These are phyloP conservation scores for Epinotia ramella DNA, from an alignment of 2,888 invertebrate species.

Conservation along the genomic window DNA sequence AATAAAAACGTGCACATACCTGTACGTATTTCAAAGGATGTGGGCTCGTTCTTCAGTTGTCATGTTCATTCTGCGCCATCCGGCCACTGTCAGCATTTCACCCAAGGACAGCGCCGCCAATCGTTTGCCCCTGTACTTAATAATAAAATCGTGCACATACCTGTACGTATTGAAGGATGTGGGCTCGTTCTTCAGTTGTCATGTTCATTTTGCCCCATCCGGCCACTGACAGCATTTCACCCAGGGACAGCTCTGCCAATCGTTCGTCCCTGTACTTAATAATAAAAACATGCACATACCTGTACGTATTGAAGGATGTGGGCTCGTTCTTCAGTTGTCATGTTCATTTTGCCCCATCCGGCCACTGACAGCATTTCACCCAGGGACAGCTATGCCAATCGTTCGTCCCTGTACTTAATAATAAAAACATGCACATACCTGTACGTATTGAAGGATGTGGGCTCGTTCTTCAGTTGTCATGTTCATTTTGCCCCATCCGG, in stretches of 20 bases:
- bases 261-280: constrained; percentile 56
- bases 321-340: constrained; percentile 59
- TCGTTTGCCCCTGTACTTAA: neutral
- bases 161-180: constrained; percentile 72
- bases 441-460: constrained; percentile 72
- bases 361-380: neutral
- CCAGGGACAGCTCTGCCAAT: constrained; percentile 61
- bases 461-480: constrained; percentile 54
- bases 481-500: constrained; percentile 83
- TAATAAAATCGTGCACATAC: constrained; percentile 52
- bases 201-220: constrained; percentile 83
- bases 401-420: neutral
- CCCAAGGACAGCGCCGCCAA: neutral
- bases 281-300: neutral
- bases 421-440: constrained; percentile 56
- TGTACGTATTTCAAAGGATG: constrained; percentile 77
- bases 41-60: constrained; percentile 65
- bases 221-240: constrained; percentile 81
- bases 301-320: constrained; percentile 7
- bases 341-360: neutral
- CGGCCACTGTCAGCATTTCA: neutral
- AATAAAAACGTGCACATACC: too few relatives aligned
- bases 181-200: constrained; percentile 46
- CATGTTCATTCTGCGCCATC: neutral
- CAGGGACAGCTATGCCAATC: neutral